phyloP scores from a whole-genome alignment of 1,140 invertebrate species.

The Meloidogyne exigua region DNA sequence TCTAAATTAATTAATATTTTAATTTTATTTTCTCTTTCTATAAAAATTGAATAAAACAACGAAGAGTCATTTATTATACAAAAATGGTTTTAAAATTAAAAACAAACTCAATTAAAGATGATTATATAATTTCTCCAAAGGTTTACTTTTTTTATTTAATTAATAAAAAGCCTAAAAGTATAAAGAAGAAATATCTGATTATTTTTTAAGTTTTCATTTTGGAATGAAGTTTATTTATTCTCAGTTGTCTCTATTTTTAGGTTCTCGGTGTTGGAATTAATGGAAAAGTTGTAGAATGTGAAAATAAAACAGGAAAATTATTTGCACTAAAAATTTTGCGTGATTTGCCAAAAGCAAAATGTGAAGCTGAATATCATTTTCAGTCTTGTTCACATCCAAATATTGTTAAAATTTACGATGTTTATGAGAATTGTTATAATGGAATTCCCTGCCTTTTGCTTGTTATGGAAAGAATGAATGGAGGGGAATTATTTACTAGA shows the following conservation, averaged over 20 bases:
- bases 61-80: not conserved
- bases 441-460: conserved; percentile 86
- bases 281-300: conserved; percentile 80
- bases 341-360: conserved; percentile 83
- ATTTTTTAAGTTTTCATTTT: too few relatives aligned
- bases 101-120: conserved; percentile 50
- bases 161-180: too few relatives aligned
- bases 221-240: too few relatives aligned
- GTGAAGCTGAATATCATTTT: conserved; percentile 94
- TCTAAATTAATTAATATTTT: not conserved
- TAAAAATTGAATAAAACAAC: not conserved
- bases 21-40: not conserved
- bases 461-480: conserved; percentile 98
- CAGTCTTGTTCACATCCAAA: conserved; percentile 82
- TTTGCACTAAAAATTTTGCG: conserved; percentile 86
- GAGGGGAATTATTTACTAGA: conserved; percentile 80
- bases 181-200: too few relatives aligned
- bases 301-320: conserved; percentile 72
- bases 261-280: conserved; percentile 94
- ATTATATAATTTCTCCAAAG: conserved; percentile 41
- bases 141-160: conserved; percentile 30
- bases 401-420: conserved; percentile 88
- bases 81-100: conserved; percentile 40
- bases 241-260: conserved; percentile 34
- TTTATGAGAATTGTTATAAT: conserved; percentile 90